phyloP scores from a whole-genome alignment of 2,888 invertebrate genomes.

The Phlogophora meticulosa region DNA sequence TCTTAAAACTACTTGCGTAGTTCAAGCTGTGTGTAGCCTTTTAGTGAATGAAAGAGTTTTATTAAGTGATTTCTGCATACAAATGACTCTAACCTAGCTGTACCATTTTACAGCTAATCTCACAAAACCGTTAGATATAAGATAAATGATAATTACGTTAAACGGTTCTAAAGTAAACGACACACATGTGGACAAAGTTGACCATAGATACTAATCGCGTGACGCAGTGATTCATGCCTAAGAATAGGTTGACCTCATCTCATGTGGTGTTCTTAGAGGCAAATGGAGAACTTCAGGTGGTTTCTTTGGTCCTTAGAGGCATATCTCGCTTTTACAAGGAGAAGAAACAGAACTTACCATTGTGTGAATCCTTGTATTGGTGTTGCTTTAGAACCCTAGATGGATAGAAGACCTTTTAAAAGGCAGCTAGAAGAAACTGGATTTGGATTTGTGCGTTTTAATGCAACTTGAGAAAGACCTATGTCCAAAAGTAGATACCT shows the following conservation, averaged over 20 bases:
- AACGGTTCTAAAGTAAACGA: slow-evolving; percentile 39
- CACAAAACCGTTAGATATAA: slow-evolving; percentile 26
- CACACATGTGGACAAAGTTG: slow-evolving; percentile 35
- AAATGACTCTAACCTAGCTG: not conserved
- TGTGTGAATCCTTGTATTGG: no score
- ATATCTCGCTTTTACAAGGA: not conserved
- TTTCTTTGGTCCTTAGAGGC: not conserved
- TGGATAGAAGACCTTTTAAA: not conserved
- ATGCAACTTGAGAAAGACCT: not conserved
- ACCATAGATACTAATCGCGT: slow-evolving; percentile 19
- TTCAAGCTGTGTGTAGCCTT: no score
- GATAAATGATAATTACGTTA: slow-evolving; percentile 15
- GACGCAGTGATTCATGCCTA: slow-evolving; percentile 32
- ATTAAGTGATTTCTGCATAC: not conserved
- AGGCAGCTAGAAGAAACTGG: not conserved
- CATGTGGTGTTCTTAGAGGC: slow-evolving; percentile 14
- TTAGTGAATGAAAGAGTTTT: no score
- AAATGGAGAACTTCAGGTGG: not conserved
- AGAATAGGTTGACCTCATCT: slow-evolving; percentile 38
- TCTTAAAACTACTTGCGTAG: no score
- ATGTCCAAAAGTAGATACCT: not conserved
- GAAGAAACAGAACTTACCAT: no score
- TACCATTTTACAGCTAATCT: not conserved
- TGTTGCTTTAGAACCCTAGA: not conserved
- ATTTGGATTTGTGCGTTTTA: not conserved